phyloP scores from a whole-genome alignment of 2,888 invertebrate species.

The Lydus trimaculatus region DNA sequence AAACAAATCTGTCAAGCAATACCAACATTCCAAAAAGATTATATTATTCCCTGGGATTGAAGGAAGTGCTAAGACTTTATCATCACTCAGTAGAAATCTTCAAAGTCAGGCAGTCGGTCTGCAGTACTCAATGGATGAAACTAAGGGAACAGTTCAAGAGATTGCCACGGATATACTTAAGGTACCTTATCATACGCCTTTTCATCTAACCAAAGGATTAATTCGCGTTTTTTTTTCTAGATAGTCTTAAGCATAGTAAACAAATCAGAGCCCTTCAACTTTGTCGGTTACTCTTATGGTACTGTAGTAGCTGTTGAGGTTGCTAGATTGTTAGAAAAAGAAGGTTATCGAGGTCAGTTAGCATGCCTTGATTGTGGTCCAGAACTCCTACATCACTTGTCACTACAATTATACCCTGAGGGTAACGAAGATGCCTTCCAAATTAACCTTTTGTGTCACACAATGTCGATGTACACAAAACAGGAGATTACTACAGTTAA shows the following conservation, averaged over 20 bases:
- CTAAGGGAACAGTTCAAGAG: background rate
- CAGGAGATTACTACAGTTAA: background rate
- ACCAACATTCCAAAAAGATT: background rate
- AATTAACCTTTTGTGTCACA: background rate
- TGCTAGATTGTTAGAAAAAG: background rate
- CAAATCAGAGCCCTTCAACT: background rate
- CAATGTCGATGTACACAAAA: background rate
- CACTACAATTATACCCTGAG: background rate
- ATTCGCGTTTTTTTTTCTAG: background rate
- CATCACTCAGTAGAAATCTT: background rate
- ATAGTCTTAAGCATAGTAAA: background rate
- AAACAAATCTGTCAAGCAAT: too few relatives aligned
- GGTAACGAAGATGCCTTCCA: background rate
- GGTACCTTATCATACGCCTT: background rate
- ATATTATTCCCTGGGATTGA: constrained; percentile 70
- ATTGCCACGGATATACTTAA: background rate
- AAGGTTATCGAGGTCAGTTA: constrained; percentile 66
- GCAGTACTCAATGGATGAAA: background rate
- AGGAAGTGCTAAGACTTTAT: constrained; percentile 58
- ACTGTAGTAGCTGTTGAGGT: background rate
- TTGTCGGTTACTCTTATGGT: background rate
- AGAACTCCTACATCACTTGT: background rate
- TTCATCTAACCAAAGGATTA: background rate
- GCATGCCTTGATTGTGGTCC: constrained; percentile 27
- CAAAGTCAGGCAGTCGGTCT: background rate